Conservation (phyloP, 2,797 vertebrate species). For the Notoglanidium macrostoma region DNA sequence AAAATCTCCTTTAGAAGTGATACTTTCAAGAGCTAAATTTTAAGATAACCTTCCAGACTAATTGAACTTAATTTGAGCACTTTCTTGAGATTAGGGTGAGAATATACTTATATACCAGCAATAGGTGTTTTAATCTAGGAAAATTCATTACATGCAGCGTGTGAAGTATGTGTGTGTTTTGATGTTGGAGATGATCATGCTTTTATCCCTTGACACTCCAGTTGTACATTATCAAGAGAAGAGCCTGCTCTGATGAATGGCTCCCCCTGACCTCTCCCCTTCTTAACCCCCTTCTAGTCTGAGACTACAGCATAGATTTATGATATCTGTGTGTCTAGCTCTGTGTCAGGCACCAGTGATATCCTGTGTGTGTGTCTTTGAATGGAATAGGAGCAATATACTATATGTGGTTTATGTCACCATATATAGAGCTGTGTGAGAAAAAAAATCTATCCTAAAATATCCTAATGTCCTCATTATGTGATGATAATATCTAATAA, state of each 20-base stretch:
- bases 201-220: slow-evolving; percentile 66
- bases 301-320: slow-evolving; percentile 68
- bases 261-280: slow-evolving; percentile 66
- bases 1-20: neutral
- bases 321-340: slow-evolving; percentile 58
- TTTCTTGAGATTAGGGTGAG: neutral
- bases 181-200: slow-evolving; percentile 61
- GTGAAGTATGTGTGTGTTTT: slow-evolving; percentile 6
- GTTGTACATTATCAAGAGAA: slow-evolving; percentile 61
- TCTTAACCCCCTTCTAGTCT: slow-evolving; percentile 49
- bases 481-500: neutral
- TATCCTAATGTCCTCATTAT: neutral
- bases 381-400: neutral
- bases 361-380: slow-evolving; percentile 59
- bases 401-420: neutral
- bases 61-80: neutral
- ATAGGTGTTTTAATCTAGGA: neutral
- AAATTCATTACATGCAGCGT: neutral
- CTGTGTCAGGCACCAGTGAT: slow-evolving; percentile 53
- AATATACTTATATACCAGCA: neutral
- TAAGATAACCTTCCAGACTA: neutral
- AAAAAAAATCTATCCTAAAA: neutral
- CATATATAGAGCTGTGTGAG: neutral
- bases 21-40: neutral
- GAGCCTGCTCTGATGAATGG: slow-evolving; percentile 70